Evolutionary conservation across 2,888 invertebrate species (phyloP), one percentile per base, ranked within the genome.

Genomic region (Sipha maydis): DNA sequence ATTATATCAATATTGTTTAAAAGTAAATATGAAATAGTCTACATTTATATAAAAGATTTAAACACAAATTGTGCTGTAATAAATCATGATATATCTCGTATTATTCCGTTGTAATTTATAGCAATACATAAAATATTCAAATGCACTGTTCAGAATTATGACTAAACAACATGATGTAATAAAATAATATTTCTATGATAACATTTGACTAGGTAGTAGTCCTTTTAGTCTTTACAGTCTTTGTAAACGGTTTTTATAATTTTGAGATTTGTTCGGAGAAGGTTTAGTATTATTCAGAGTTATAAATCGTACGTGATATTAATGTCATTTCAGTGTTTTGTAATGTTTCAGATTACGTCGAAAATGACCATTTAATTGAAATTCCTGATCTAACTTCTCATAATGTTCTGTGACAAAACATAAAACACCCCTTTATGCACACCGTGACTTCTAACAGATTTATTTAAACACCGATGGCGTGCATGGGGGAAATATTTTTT

Each of bases 381-480:
- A 83, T 73, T 73, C 84, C 38, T 14, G 56, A 76, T 56, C 61
- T 25, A 75, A 34, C n/a, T 73, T 69, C 73, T 73, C 83, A 71
- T 83, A 83, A 83, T 25, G 83, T 83, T 17, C 73, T n/a, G 38
- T 28, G 67, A 56, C 34, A 83, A 73, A 48, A 48, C 48, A 48
- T 11, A 48, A 54, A 75, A 56, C 56, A 31, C 34, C 73, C 56
- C 61, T 41, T 76, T 61, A 28, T 21, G n/a, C 54, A 28, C 14
- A 75, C 61, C 61, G 76, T 76, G 84, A 76, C 84, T 76, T 84
- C 76, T 14, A 84, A 84, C 84, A 76, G 84, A 84, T 84, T 84
- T 84, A 76, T 84, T 84, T 76, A 76, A 67, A 76, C 84, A 41
- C 76, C 84, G 84, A 54, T 77, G 31, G 71, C 69, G 71, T 48